A percentile compares a stretch with the other conserved stretches of the same genome.
Conservation (phyloP, 2,113 vertebrate genomes). For the Petaurus breviceps region DNA sequence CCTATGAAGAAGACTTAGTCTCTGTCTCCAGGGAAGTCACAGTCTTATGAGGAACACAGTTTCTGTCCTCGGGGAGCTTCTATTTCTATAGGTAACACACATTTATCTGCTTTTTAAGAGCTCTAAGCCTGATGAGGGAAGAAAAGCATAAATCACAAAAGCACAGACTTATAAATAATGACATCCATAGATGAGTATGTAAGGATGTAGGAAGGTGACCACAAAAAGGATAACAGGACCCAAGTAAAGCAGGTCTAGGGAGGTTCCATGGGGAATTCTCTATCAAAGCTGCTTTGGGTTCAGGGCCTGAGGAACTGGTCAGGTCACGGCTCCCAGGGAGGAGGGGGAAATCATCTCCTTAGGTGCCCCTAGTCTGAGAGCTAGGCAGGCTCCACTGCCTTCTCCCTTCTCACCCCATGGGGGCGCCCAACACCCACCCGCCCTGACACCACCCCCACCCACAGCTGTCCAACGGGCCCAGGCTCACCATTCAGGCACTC, state of each 20-base stretch:
- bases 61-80: neutral
- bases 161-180: neutral
- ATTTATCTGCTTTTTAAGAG: neutral
- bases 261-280: neutral
- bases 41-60: neutral
- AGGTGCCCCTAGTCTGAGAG: neutral
- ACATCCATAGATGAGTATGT: neutral
- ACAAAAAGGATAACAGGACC: neutral
- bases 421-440: neutral
- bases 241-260: neutral
- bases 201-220: neutral
- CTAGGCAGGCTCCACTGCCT: neutral
- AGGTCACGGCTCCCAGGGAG: neutral
- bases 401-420: neutral
- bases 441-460: accelerated
- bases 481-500: constrained; percentile 95
- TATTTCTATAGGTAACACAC: neutral
- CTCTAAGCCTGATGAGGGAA: neutral
- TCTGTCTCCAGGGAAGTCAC: neutral
- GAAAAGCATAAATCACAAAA: neutral
- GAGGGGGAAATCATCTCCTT: neutral
- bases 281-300: neutral
- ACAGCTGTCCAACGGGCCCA: neutral
- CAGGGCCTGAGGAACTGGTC: neutral
- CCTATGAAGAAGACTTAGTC: neutral